Evolutionary conservation across 2,888 invertebrate species (phyloP), one percentile per base, ranked within the genome.

Genomic region (Stenurella melanura): DNA sequence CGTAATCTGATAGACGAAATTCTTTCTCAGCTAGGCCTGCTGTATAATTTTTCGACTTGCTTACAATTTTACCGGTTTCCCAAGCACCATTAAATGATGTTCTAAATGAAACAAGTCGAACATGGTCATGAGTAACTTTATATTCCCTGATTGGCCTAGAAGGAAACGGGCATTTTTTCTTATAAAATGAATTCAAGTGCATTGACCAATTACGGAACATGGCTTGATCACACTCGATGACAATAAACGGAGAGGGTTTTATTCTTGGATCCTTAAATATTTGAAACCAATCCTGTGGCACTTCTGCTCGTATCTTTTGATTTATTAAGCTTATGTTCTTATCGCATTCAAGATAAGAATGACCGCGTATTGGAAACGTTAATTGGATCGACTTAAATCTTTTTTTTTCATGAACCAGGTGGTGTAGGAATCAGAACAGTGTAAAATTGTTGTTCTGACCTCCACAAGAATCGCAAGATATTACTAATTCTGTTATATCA

Each of bases 341-440:
- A 18, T 73, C 76, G 12, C 66, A 73, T 58, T 73, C 76, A 12
- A 69, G 63, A 38, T 76, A 73, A 4, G 57, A 73, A 21, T 73
- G 76, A 11, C 70, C 76, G 10, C 70, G 34, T 34, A 74, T 72
- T n/a, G 73, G 73, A 70, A 70, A 76, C 1, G 64, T 21, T 26
- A 76, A 30, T 66, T 73, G 9, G 9, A 73, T 26, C 12, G 60
- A 38, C 3, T 76, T 19, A 76, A 70, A 70, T 9, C 73, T 26
- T 19, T 60, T 57, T 70, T 60, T 10, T 66, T 60, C 18, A n/a
- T 66, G 64, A 15, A 77, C 57, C 58, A 73, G 2, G 58, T 50
- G 21, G 42, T 75, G 75, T 19, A 75, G 10, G 30, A 70, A 75
- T 38, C 70, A 34, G 9, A 70, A 38, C 11, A 70, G 21, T 15